These are phyloP conservation scores for Heliconius hortense DNA, from an alignment of 2,888 invertebrate species.

Conservation along the genomic window DNA sequence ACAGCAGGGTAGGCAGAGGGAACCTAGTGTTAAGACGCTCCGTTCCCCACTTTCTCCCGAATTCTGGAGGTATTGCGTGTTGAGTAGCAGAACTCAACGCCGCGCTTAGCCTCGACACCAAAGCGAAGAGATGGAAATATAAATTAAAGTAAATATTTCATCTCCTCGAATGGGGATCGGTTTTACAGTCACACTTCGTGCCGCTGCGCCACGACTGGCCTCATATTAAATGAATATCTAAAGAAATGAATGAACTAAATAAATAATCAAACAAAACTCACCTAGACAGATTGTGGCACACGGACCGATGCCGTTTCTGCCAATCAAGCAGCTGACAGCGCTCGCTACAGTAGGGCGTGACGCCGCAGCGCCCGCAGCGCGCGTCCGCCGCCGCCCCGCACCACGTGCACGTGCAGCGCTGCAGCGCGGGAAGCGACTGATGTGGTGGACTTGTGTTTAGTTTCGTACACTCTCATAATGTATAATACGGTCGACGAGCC, in stretches of 20 bases:
- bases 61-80: too few relatives aligned
- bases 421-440: slow-evolving; percentile 64
- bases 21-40: too few relatives aligned
- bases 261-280: slow-evolving; percentile 44
- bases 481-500: background rate
- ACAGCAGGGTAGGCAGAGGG: too few relatives aligned
- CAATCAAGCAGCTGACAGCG: slow-evolving; percentile 66
- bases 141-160: too few relatives aligned
- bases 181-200: too few relatives aligned
- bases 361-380: slow-evolving; percentile 62
- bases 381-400: slow-evolving; percentile 57
- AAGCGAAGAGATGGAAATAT: too few relatives aligned
- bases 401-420: slow-evolving; percentile 58
- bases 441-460: slow-evolving; percentile 45
- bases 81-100: too few relatives aligned
- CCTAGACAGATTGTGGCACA: slow-evolving; percentile 67
- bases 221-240: background rate
- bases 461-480: background rate
- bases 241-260: background rate
- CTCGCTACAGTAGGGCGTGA: slow-evolving; percentile 67
- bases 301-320: slow-evolving; percentile 55
- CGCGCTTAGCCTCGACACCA: too few relatives aligned
- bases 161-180: too few relatives aligned
- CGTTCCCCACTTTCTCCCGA: too few relatives aligned
- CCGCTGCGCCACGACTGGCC: too few relatives aligned